Conservation (phyloP, 2,888 invertebrate genomes). For the Phalera bucephala region DNA sequence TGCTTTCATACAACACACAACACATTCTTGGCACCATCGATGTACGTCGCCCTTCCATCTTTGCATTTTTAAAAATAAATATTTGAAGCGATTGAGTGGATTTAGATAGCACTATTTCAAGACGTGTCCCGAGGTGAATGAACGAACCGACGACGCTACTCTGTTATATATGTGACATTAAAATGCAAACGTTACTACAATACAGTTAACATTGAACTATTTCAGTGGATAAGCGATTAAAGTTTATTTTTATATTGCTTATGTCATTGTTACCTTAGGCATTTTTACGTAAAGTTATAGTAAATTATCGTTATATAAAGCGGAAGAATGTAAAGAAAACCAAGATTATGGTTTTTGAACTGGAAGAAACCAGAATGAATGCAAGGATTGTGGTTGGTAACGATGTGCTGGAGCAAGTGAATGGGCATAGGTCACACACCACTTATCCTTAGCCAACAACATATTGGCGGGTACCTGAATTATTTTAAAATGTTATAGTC, state of each 20-base stretch:
- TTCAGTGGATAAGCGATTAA: background rate
- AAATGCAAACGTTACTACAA: constrained; percentile 17
- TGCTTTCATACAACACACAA: background rate
- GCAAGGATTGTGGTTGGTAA: too few species aligned
- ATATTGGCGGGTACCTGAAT: too few species aligned
- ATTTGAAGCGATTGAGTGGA: constrained; percentile 10
- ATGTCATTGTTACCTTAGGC: too few species aligned
- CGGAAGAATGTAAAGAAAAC: too few species aligned
- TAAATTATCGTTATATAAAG: too few species aligned
- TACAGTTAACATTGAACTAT: constrained; percentile 25
- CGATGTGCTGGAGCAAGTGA: too few species aligned
- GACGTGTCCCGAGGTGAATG: constrained; percentile 25
- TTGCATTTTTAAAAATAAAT: constrained; percentile 2
- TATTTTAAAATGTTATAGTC: too few species aligned
- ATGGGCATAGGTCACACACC: too few species aligned
- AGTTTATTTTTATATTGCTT: background rate
- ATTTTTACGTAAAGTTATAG: too few species aligned
- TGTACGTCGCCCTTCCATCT: background rate
- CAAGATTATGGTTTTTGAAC: too few species aligned
- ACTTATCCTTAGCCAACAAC: too few species aligned
- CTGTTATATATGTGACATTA: constrained; percentile 26
- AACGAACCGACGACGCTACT: constrained; percentile 11
- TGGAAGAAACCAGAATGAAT: too few species aligned
- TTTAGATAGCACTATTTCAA: constrained; percentile 33
- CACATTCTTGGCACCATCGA: background rate